Percentiles rank a stretch among this genome's conserved stretches.
These are phyloP conservation scores for Melanotaenia boesemani DNA, from an alignment of 2,797 vertebrate genomes.

Conservation along the genomic window DNA sequence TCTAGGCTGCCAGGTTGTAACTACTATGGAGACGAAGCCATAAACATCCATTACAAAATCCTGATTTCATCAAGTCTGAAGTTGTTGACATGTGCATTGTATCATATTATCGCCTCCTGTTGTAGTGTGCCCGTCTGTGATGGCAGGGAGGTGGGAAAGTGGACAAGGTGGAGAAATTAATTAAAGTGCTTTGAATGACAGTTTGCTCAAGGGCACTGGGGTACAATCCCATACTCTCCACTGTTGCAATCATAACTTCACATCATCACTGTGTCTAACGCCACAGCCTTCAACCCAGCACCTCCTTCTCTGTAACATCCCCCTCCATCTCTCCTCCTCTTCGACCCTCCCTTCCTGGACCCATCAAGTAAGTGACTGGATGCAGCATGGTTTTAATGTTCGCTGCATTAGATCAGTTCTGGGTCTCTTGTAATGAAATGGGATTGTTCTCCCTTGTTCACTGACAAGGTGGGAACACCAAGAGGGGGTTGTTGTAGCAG, in stretches of 20 bases:
- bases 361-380: conserved; percentile 79
- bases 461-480: conserved; percentile 51
- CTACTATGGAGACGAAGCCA: conserved; percentile 41
- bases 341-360: conserved; percentile 61
- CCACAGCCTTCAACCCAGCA: conserved; percentile 42
- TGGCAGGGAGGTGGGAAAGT: conserved; percentile 44
- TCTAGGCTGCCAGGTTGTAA: conserved; percentile 48
- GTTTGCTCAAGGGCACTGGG: conserved; percentile 80
- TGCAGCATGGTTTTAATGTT: conserved; percentile 82
- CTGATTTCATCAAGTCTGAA: conserved; percentile 42
- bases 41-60: conserved; percentile 51
- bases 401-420: conserved; percentile 78
- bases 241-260: conserved; percentile 62
- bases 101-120: conserved; percentile 48
- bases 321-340: conserved; percentile 30
- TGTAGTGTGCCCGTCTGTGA: conserved; percentile 51
- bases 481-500: conserved; percentile 59
- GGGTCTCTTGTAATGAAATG: conserved; percentile 75
- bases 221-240: conserved; percentile 50
- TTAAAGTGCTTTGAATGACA: conserved; percentile 86
- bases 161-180: conserved; percentile 77
- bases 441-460: conserved; percentile 74
- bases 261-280: conserved; percentile 49
- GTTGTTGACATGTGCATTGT: conserved; percentile 57
- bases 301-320: conserved; percentile 39